These are phyloP conservation scores for Saccostrea glomerata DNA, from an alignment of 1,140 invertebrate genomes.

Conservation along the genomic window DNA sequence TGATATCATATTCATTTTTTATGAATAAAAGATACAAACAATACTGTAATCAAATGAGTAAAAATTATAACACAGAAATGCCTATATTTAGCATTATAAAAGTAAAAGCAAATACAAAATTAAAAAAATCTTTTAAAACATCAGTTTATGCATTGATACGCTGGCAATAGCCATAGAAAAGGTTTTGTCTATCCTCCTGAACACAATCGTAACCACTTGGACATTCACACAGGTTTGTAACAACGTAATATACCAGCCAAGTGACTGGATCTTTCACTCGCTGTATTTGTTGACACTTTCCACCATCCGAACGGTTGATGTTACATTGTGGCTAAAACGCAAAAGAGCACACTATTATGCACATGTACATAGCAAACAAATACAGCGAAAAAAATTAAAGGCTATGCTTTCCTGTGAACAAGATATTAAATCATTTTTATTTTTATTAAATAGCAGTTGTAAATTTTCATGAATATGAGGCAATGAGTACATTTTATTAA, in stretches of 20 bases:
- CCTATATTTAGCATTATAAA: background rate
- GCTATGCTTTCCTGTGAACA: background rate
- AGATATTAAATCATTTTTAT: no score
- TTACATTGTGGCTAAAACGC: background rate
- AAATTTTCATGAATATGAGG: background rate
- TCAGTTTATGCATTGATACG: background rate
- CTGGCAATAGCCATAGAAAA: background rate
- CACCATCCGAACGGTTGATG: slow-evolving; percentile 14
- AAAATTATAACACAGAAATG: background rate
- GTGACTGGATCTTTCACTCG: background rate
- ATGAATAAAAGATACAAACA: background rate
- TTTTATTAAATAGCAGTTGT: background rate
- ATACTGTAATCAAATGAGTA: background rate
- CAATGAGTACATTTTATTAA: background rate
- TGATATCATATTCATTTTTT: no score
- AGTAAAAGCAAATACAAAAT: background rate
- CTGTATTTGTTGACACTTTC: background rate
- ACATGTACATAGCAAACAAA: background rate
- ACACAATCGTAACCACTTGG: background rate
- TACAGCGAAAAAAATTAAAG: background rate
- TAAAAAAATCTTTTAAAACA: background rate
- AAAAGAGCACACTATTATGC: background rate
- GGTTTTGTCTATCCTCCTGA: background rate
- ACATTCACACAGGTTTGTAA: slow-evolving; percentile 6
- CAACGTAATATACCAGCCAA: background rate